phyloP scores from a whole-genome alignment of 2,797 vertebrate genomes.

The Paramormyrops hopkinsi region DNA sequence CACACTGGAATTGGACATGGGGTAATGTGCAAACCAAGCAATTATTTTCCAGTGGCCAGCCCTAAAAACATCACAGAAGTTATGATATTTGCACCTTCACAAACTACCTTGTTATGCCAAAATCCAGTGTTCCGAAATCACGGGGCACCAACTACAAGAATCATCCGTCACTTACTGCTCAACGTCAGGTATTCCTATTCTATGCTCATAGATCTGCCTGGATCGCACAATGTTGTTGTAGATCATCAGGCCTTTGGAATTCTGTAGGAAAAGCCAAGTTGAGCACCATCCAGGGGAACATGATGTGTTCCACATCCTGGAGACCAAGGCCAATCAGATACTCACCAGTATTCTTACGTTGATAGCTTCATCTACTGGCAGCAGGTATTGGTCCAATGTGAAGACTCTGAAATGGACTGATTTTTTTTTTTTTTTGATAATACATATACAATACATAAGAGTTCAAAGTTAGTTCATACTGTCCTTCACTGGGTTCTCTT shows the following conservation, averaged over 20 bases:
- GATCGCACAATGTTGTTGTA: conserved; percentile 38
- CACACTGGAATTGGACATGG: conserved; percentile 45
- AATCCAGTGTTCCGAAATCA: background rate
- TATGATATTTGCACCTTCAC: background rate
- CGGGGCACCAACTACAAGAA: background rate
- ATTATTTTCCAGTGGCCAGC: conserved; percentile 58
- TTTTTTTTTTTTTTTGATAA: background rate
- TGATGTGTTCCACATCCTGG: background rate
- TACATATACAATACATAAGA: background rate
- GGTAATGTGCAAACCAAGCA: conserved; percentile 43
- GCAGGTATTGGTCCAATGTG: conserved; percentile 53
- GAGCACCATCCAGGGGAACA: background rate
- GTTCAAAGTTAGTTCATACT: background rate
- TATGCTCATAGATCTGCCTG: conserved; percentile 26
- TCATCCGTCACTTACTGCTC: conserved; percentile 43
- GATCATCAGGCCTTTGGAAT: conserved; percentile 49
- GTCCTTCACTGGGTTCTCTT: background rate
- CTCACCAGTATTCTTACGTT: conserved; percentile 50
- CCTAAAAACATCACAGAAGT: conserved; percentile 34
- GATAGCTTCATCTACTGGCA: conserved; percentile 40
- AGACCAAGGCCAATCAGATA: conserved; percentile 11
- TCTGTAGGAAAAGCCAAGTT: conserved; percentile 43
- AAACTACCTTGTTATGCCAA: background rate
- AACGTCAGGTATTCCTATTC: conserved; percentile 49
- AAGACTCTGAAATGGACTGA: conserved; percentile 57